These are phyloP conservation scores for Corythornis vintsioides DNA, from an alignment of 2,113 vertebrate genomes.

Conservation along the genomic window DNA sequence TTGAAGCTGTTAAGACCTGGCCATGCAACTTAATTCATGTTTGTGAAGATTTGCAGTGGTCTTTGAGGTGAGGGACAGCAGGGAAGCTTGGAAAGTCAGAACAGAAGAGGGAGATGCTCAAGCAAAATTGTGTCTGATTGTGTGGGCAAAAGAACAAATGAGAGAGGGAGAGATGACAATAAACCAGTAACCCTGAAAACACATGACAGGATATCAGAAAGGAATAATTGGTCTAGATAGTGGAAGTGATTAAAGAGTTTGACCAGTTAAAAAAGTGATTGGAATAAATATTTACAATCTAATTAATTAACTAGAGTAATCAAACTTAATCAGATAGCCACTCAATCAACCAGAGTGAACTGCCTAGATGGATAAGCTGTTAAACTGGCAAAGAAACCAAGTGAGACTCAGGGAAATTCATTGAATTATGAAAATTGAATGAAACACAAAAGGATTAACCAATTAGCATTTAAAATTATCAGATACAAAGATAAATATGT, in stretches of 20 bases:
- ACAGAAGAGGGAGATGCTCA: not conserved
- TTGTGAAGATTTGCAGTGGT: not conserved
- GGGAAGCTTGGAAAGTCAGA: not conserved
- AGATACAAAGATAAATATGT: not conserved
- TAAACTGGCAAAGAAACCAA: not conserved
- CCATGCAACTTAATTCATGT: not conserved
- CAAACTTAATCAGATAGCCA: constrained; percentile 31
- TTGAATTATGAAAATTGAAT: constrained; percentile 20
- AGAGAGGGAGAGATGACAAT: not conserved
- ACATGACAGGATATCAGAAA: not conserved
- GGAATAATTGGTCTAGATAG: constrained; percentile 12
- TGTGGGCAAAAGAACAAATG: not conserved
- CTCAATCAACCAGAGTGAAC: not conserved
- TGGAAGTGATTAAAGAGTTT: constrained; percentile 6
- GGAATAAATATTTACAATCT: constrained; percentile 43
- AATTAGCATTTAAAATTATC: not conserved
- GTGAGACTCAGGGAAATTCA: not conserved
- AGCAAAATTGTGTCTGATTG: not conserved
- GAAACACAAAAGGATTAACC: not conserved
- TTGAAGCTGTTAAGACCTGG: not conserved
- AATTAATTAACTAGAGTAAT: constrained; percentile 35
- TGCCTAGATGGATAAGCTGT: not conserved
- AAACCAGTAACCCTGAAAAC: not conserved
- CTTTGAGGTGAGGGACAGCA: not conserved
- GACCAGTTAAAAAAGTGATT: constrained; percentile 24